Base-by-base conservation (phyloP, 2,113 vertebrate species). In the Microcebus ravelobensis region DNA sequence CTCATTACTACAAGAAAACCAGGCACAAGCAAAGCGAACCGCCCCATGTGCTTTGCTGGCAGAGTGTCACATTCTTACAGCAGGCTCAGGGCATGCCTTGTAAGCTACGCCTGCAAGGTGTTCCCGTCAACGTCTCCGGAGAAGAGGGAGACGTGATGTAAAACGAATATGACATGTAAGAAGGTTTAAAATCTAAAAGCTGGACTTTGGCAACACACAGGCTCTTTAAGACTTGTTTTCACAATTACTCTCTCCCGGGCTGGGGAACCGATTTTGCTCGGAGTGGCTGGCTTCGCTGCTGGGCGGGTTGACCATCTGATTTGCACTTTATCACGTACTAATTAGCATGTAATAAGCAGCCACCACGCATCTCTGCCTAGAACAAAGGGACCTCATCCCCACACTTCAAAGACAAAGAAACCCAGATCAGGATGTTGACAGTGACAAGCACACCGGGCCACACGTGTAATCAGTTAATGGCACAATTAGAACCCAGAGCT, bases 281-380 rank as follows among this genome's bases (percentile, higher is more conserved):
- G 55, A 77, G 39, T 34, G 87, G 25, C 39, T 52, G 14, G 77
- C 55, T 31, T 34, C 18, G 21, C 52, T 23, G 27, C 92, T 71
- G 70, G 87, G 59, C n/a, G 50, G 74, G 76, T 70, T 0, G 61
- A 70, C 84, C 96, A 59, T 96, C 91, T 96, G 92, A 97, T 97
- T 97, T 97, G 95, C 57, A 42, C 55, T 96, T 17, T 93, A 97
- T 97, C 91, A 5, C 93, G 87, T 96, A 85, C 95, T 97, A 97
- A 97, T 98, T 95, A 96, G 98, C 97, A 87, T 96, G 93, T 96
- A 96, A 97, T 96, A 96, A 93, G 80, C 79, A 90, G 94, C 59
- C 31, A 68, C 96, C 0, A 1, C 4, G 67, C 67, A 82, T 52
- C 88, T 48, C 29, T 34, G 34, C 73, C 83, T 74, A n/a, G 87